Conservation (phyloP, 2,888 invertebrate genomes). For the Apamea anceps region DNA sequence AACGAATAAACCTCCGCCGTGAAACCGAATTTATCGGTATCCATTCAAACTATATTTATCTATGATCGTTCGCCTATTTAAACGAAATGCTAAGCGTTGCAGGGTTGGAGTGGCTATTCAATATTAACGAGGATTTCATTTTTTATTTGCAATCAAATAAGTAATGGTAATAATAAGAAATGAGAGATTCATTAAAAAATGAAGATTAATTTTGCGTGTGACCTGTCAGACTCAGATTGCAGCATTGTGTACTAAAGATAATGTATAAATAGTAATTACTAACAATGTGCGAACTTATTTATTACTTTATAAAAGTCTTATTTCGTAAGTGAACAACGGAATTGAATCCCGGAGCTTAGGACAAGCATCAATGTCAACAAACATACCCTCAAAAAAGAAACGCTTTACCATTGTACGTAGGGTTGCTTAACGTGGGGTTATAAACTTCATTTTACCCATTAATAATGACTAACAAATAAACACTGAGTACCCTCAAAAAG, state of each 20-base stretch:
- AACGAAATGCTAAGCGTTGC: constrained; percentile 59
- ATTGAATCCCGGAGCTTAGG: not conserved
- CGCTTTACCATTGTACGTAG: not conserved
- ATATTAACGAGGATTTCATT: constrained; percentile 33
- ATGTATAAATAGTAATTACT: not conserved
- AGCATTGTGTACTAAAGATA: not conserved
- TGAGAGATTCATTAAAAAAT: not conserved
- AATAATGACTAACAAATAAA: not conserved
- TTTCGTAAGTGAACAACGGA: not conserved
- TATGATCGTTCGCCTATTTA: constrained; percentile 56
- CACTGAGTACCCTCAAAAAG: not conserved
- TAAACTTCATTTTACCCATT: not conserved
- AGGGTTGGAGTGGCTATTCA: constrained; percentile 38
- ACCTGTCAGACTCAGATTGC: not conserved
- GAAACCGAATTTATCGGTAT: constrained; percentile 86
- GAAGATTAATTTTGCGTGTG: not conserved
- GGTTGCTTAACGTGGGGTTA: not conserved
- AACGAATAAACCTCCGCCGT: constrained; percentile 88
- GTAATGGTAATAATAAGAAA: constrained; percentile 12
- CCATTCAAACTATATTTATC: constrained; percentile 77
- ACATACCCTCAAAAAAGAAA: not conserved
- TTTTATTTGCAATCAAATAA: constrained; percentile 23
- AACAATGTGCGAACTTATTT: not conserved
- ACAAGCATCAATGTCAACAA: not conserved
- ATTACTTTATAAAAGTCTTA: not conserved